Conservation (phyloP, 2,797 vertebrate genomes). For the Hafferia zeledoni region DNA sequence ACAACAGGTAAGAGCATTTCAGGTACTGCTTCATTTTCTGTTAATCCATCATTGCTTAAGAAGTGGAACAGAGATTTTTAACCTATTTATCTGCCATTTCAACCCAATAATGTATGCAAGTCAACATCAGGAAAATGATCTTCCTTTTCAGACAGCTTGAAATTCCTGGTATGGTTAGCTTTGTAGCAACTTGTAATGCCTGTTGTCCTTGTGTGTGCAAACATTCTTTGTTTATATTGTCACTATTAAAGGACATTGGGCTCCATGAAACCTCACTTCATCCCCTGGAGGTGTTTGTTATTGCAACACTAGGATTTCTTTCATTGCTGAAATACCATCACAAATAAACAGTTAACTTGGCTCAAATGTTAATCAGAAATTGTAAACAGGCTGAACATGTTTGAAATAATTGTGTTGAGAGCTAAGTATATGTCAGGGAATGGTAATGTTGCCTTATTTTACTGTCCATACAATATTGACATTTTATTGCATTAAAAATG, state of each 20-base stretch:
- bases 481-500: neutral
- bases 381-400: neutral
- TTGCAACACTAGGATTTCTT: neutral
- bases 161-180: neutral
- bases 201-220: neutral
- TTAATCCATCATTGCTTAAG: neutral
- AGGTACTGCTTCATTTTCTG: neutral
- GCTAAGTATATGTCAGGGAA: neutral
- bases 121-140: neutral
- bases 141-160: neutral
- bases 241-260: neutral
- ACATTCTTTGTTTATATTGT: neutral
- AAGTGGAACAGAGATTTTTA: neutral
- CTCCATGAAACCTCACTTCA: neutral
- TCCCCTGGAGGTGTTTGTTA: neutral
- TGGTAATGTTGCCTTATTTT: neutral
- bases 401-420: neutral
- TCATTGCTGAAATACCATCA: neutral
- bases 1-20: slow-evolving; percentile 85
- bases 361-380: neutral
- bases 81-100: neutral
- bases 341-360: neutral
- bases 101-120: neutral
- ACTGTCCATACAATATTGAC: neutral
- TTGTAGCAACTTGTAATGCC: neutral